Conservation (phyloP, 2,113 vertebrate species). For the Pithys albifrons region DNA sequence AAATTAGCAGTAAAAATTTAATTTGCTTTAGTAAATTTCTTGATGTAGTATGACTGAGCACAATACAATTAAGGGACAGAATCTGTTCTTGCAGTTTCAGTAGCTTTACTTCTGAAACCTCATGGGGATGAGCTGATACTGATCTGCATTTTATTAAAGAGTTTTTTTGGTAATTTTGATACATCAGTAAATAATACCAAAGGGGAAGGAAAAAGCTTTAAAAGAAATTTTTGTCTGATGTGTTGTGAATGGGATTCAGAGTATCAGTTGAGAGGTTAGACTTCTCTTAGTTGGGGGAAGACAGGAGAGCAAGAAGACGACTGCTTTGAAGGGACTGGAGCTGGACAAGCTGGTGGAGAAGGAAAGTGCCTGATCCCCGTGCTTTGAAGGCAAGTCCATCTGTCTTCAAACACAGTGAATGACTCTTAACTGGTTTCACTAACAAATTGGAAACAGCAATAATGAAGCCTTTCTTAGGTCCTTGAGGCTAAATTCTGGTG, state of each 20-base stretch:
- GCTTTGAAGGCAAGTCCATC: neutral
- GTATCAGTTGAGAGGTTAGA: neutral
- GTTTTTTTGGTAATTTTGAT: neutral
- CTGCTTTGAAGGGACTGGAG: neutral
- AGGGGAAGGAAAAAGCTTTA: neutral
- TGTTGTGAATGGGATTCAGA: neutral
- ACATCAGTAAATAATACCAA: neutral
- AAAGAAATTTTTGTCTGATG: neutral
- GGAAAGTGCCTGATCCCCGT: accelerated
- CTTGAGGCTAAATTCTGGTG: neutral
- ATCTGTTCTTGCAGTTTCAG: neutral
- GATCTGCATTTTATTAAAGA: neutral
- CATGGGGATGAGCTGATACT: neutral
- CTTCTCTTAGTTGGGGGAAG: neutral
- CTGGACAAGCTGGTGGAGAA: neutral
- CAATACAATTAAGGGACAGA: neutral
- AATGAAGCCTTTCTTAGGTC: neutral
- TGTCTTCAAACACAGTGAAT: neutral
- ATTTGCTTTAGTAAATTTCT: neutral
- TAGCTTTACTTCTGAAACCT: neutral
- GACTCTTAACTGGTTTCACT: neutral
- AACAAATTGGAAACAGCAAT: neutral
- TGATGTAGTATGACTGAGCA: neutral
- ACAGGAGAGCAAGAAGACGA: neutral
- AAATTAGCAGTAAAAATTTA: neutral